Evolutionary conservation across 2,113 vertebrate species (phyloP), one percentile per base, ranked within the genome.

Genomic region (Hiodon alosoides): DNA sequence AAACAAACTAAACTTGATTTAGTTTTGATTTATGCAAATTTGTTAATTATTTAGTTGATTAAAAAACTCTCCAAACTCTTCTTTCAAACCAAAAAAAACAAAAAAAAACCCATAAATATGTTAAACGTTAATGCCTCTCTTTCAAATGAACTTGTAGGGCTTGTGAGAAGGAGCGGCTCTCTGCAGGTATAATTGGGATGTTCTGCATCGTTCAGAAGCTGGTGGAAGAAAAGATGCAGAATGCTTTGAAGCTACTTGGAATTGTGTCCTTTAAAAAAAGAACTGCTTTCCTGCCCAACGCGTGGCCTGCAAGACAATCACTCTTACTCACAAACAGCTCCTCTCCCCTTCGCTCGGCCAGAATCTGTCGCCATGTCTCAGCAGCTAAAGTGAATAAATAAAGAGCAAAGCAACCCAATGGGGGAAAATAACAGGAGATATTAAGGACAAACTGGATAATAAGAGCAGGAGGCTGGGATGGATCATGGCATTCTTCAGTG

Each of bases 391-490:
- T 68, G 51, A 66, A 85, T 73, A 74, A 61, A 79, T 4, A 74
- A 72, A 75, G 51, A 76, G 76, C 59, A 72, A 78, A 75, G 71
- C 71, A 84, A 80, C 17, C 61, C 58, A 78, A 72, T 72, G 78
- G 81, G 72, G 81, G 83, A 50, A 66, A 71, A 79, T 31, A 67
- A 69, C 79, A 81, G 66, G 48, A 77, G 65, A 77, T 77, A 83
- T 75, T 67, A 82, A 75, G 76, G 79, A 60, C 74, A 83, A 80
- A 85, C 75, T 81, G n/a, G 69, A 75, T 77, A 79, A 82, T 72
- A 79, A 80, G 61, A 67, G 11, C 71, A 48, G 0, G 67, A 80
- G 80, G 69, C 72, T 79, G 76, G 75, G 80, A 77, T 79, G 71
- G 13, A 58, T 71, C 9, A 65, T 74, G 77, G 75, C n/a, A 80